Conservation (phyloP, 2,113 vertebrate species). For the Hippocampus barbouri region DNA sequence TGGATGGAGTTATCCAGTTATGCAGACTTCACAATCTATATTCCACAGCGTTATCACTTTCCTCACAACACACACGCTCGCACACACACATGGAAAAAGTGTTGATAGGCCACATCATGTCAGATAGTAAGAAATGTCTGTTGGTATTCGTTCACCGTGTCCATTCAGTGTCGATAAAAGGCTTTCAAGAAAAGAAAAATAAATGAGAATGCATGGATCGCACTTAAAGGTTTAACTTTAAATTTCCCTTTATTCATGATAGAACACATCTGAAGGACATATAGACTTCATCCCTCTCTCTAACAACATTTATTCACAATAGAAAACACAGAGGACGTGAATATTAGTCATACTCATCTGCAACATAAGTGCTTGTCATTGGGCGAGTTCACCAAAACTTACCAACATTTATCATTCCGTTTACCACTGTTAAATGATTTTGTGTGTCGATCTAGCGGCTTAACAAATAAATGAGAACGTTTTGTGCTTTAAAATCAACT, state of each 20-base stretch:
- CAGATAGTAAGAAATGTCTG: constrained; percentile 7
- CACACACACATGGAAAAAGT: constrained; percentile 9
- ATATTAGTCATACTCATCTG: neutral
- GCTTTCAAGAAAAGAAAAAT: constrained; percentile 26
- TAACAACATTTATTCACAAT: neutral
- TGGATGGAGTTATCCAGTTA: constrained; percentile 13
- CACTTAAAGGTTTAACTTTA: constrained; percentile 4
- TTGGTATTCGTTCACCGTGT: constrained; percentile 15
- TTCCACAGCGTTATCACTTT: constrained; percentile 3
- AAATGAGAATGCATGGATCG: constrained; percentile 19
- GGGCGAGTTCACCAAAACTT: neutral
- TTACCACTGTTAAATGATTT: neutral
- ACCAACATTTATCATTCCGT: neutral
- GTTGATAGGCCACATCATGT: constrained; percentile 11
- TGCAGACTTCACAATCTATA: neutral
- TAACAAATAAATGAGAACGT: neutral
- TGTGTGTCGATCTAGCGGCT: neutral
- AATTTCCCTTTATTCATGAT: constrained; percentile 8
- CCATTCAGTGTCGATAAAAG: constrained; percentile 33
- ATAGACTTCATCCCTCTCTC: neutral
- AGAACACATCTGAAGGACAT: neutral
- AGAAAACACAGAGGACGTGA: neutral
- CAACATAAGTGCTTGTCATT: neutral
- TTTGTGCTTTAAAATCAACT: neutral
- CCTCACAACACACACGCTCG: neutral